Evolutionary conservation across 2,797 vertebrate species (phyloP).

Genomic region (Podargus strigoides): DNA sequence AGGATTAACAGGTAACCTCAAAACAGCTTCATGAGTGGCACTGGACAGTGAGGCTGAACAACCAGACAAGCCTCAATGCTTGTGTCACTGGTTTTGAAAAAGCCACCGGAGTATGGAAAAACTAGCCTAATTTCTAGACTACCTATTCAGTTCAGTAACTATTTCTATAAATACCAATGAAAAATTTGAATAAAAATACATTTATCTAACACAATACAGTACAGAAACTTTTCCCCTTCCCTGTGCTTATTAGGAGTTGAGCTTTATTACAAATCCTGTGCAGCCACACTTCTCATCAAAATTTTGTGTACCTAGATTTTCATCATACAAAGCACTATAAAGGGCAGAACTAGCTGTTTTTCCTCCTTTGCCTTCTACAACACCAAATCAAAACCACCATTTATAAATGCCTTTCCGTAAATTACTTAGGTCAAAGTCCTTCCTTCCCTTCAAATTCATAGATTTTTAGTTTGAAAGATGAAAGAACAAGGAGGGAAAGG

Average conservation of each 20-base stretch:
- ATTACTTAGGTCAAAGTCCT: background rate
- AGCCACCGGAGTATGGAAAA: background rate
- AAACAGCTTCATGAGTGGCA: background rate
- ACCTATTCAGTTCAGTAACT: background rate
- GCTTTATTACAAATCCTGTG: background rate
- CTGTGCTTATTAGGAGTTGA: background rate
- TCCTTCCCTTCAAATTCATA: background rate
- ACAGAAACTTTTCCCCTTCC: background rate
- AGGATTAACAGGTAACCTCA: background rate
- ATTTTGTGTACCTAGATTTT: background rate
- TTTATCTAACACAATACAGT: background rate
- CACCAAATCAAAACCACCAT: fast-evolving
- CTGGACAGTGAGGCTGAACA: background rate
- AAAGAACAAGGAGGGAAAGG: background rate
- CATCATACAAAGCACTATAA: background rate
- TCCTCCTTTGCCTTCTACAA: background rate
- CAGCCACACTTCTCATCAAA: background rate
- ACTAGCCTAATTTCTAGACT: background rate
- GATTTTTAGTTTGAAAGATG: background rate
- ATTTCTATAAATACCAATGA: background rate
- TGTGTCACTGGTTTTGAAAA: background rate
- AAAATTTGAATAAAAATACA: background rate
- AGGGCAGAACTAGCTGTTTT: background rate
- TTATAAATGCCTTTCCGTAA: background rate
- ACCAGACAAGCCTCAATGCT: background rate